Base-by-base conservation (phyloP, 2,113 vertebrate genomes). In the Mus pahari region DNA sequence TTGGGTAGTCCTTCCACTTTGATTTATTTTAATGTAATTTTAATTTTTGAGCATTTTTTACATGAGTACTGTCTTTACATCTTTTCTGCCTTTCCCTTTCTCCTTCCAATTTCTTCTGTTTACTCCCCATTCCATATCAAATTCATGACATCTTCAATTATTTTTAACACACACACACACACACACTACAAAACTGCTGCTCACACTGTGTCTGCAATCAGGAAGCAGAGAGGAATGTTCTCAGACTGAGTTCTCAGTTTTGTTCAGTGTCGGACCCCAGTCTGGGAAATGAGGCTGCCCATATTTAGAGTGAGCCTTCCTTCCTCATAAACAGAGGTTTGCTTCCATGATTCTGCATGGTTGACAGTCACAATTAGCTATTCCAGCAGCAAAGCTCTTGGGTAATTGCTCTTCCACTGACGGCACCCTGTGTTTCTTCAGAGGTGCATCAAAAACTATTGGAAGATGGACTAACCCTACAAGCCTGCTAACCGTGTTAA, bases 381-480 rank as follows among this genome's bases (percentile, higher is more conserved):
- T 31, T 19, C 28, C 33, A 98, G 97, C 98, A 98, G 98, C 97
- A 98, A 98, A 99, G 98, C 98, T 98, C 98, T 99, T 98, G 99
- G 99, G 98, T 98, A 98, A 99, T 98, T 98, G 93, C 98, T 99
- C 98, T 98, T 98, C 98, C 98, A 98, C 98, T 95, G 98, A 98
- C 98, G 98, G 98, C 98, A 99, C 98, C 97, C 98, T 99, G 98
- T 98, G 98, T 98, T 97, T 99, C 98, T 99, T 99, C 98, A 99
- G 99, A 98, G 98, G 98, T 98, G 99, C 98, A 98, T 99, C 99
- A 98, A 98, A 98, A 98, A 19, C 98, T 99, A 96, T 91, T 98
- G 98, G 98, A 98, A 98, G 99, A 99, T 95, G 98, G 98, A 99
- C 98, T 97, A 99, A 99, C 98, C 99, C 98, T 99, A 98, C 98